phyloP scores from a whole-genome alignment of 2,888 invertebrate genomes.

The Cosmorhoe ocellata region DNA sequence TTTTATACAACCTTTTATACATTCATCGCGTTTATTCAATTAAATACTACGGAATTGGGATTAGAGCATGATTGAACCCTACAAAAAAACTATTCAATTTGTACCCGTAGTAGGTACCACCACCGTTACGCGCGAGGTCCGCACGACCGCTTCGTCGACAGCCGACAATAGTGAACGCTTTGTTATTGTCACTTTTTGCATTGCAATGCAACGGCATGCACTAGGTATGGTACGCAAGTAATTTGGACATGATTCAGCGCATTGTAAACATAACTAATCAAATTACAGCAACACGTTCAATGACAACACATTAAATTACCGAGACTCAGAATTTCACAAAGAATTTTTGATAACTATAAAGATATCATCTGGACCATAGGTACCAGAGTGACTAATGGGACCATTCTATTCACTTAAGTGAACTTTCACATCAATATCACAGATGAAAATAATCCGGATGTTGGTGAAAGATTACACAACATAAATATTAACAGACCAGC shows the following conservation, averaged over 20 bases:
- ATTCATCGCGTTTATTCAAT: conserved; percentile 55
- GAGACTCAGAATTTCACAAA: conserved; percentile 42
- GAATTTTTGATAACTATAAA: conserved; percentile 38
- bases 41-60: conserved; percentile 57
- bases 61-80: conserved; percentile 55
- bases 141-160: conserved; percentile 61
- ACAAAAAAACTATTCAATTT: conserved; percentile 72
- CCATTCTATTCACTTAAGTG: no score
- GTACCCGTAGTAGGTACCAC: conserved; percentile 45
- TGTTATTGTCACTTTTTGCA: conserved; percentile 69
- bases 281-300: conserved; percentile 64
- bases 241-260: conserved; percentile 56
- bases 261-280: conserved; percentile 70
- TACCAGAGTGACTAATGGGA: neutral
- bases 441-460: no score
- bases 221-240: conserved; percentile 31
- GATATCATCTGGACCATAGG: conserved; percentile 14
- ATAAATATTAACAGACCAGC: no score
- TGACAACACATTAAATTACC: conserved; percentile 54
- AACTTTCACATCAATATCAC: no score
- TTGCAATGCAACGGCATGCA: conserved; percentile 64
- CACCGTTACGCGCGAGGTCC: conserved; percentile 66
- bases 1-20: neutral
- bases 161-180: conserved; percentile 47
- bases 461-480: no score